Evolutionary conservation across 2,113 vertebrate genomes (phyloP).

Genomic region (Heliornis fulica): DNA sequence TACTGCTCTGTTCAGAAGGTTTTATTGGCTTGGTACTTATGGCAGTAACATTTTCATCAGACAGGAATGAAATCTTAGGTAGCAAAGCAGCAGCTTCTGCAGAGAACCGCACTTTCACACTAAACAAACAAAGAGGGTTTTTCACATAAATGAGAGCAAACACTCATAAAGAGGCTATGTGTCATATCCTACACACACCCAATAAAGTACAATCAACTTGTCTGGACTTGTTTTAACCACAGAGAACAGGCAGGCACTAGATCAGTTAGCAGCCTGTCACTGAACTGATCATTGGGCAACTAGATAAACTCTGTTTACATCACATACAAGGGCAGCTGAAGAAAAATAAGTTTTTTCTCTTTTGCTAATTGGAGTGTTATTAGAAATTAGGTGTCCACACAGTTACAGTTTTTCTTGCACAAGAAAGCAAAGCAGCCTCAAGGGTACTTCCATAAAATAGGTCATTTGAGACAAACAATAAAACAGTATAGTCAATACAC

Average conservation of each 20-base stretch:
- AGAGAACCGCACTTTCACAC: constrained; percentile 74
- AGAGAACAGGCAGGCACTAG: neutral
- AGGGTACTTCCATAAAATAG: neutral
- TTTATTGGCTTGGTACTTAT: neutral
- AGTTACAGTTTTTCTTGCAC: neutral
- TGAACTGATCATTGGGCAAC: neutral
- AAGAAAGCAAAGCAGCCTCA: neutral
- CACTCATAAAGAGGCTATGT: neutral
- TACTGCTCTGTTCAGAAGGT: neutral
- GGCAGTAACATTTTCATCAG: constrained; percentile 15
- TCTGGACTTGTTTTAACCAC: neutral
- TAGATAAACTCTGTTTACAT: too few species aligned
- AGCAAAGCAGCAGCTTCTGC: constrained; percentile 57
- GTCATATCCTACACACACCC: neutral
- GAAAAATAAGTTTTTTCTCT: neutral
- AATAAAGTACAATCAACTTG: neutral
- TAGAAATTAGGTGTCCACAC: neutral
- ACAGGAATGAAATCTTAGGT: constrained; percentile 65
- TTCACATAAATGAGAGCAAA: neutral
- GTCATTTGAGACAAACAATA: neutral
- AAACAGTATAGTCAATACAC: neutral
- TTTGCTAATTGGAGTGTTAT: neutral
- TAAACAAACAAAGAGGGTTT: neutral
- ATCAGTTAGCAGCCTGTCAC: neutral
- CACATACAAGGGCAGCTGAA: neutral